phyloP scores from a whole-genome alignment of 2,113 vertebrate genomes.

The Centropus bengalensis region DNA sequence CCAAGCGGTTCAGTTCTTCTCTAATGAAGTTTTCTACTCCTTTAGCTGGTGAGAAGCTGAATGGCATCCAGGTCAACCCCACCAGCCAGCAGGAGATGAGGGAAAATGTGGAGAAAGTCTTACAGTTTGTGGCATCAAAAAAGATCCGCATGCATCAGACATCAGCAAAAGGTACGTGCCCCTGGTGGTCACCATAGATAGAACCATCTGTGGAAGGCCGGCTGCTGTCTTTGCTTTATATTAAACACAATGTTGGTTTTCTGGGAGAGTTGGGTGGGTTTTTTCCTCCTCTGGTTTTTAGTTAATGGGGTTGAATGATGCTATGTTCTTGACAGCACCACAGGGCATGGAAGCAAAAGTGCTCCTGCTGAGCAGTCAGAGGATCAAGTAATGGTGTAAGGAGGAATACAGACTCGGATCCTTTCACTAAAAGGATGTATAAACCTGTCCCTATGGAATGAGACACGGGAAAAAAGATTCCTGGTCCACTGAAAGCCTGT shows the following conservation, averaged over 20 bases:
- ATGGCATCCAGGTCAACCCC: constrained; percentile 80
- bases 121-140: constrained; percentile 92
- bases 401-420: not conserved
- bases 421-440: not conserved
- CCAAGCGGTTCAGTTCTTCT: not conserved
- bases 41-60: constrained; percentile 90
- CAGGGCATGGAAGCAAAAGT: not conserved
- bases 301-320: not conserved
- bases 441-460: not conserved
- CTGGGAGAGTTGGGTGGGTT: not conserved
- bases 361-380: not conserved
- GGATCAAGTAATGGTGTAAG: not conserved
- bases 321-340: not conserved
- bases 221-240: not conserved
- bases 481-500: no score
- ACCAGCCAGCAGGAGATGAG: constrained; percentile 88
- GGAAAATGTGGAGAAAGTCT: constrained; percentile 92
- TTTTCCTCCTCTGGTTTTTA: not conserved
- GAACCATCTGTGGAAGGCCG: not conserved
- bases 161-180: constrained; percentile 87
- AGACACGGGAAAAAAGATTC: no score
- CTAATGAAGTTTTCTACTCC: not conserved
- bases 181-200: not conserved
- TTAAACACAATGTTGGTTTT: not conserved
- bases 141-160: constrained; percentile 97